A percentile compares a stretch with the other conserved stretches of the same genome.
Evolutionary conservation across 2,797 vertebrate species (phyloP).

Genomic region (Mormyrops attenuatus): DNA sequence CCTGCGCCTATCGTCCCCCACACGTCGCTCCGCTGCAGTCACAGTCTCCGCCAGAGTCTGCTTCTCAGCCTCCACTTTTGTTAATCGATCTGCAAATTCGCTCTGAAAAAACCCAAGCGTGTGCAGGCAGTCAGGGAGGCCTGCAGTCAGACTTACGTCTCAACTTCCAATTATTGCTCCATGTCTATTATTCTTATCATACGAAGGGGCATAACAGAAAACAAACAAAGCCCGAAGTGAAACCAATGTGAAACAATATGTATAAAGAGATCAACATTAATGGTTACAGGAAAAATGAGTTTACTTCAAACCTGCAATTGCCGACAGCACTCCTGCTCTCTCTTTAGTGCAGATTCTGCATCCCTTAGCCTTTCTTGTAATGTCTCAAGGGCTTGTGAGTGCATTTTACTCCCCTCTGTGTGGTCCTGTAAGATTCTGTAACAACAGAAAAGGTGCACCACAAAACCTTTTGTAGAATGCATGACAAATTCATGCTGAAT

Average conservation of each 20-base stretch:
- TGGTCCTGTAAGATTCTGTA: conserved; percentile 86
- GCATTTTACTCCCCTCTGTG: conserved; percentile 82
- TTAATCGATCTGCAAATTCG: conserved; percentile 74
- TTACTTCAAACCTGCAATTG: conserved; percentile 81
- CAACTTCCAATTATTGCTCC: background rate
- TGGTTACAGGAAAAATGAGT: background rate
- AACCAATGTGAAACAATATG: background rate
- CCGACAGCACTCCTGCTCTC: conserved; percentile 83
- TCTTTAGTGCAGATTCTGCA: conserved; percentile 67
- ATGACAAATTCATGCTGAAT: background rate
- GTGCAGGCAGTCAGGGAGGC: background rate
- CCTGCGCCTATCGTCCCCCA: conserved; percentile 73
- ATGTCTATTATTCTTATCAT: background rate
- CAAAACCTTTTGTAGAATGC: background rate
- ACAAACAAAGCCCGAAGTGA: background rate
- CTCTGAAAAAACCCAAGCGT: conserved; percentile 51
- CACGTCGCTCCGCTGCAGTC: conserved; percentile 72
- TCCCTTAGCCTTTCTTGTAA: conserved; percentile 84
- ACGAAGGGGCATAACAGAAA: background rate
- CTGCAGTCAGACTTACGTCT: background rate
- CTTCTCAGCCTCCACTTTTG: conserved; percentile 77
- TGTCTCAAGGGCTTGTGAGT: conserved; percentile 82
- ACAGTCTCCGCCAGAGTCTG: conserved; percentile 83
- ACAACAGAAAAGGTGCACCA: background rate
- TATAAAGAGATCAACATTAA: background rate